Percentiles rank a stretch among this genome's conserved stretches.
Evolutionary conservation across 2,888 invertebrate species (phyloP).

Genomic region (Pseudanteris insignis): DNA sequence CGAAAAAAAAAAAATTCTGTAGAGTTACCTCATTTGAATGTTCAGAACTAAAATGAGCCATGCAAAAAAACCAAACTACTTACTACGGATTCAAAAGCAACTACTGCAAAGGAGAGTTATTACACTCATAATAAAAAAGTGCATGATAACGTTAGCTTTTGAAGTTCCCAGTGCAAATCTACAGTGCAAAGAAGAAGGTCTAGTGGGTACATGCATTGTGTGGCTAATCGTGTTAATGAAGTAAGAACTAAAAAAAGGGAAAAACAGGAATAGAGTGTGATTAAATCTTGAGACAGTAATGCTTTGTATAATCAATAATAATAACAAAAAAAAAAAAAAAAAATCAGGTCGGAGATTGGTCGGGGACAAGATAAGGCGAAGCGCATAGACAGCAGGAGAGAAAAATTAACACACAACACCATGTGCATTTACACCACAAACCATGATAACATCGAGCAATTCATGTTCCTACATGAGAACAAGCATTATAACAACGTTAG

Average conservation of each 20-base stretch:
- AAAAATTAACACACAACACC: too few relatives aligned
- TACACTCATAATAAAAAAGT: slow-evolving; percentile 26
- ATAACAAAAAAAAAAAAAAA: too few relatives aligned
- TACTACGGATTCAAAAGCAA: slow-evolving; percentile 44
- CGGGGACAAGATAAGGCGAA: slow-evolving; percentile 47
- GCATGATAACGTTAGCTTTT: slow-evolving; percentile 15
- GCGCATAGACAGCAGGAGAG: too few relatives aligned
- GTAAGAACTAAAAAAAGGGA: slow-evolving; percentile 8
- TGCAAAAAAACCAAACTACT: slow-evolving; percentile 34
- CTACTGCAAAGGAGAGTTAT: slow-evolving; percentile 31
- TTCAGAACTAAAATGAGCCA: slow-evolving; percentile 17
- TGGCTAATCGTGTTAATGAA: slow-evolving; percentile 43
- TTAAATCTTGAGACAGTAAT: slow-evolving; percentile 36
- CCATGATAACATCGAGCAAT: too few relatives aligned
- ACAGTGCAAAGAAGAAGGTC: slow-evolving; percentile 40
- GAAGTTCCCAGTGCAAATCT: slow-evolving; percentile 30
- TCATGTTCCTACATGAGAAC: too few relatives aligned
- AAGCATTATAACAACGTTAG: too few relatives aligned
- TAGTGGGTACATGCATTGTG: slow-evolving; percentile 43
- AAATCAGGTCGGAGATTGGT: slow-evolving; percentile 29
- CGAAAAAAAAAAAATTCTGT: too few relatives aligned
- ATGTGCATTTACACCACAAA: too few relatives aligned
- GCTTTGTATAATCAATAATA: slow-evolving; percentile 20
- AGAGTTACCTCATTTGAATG: slow-evolving; percentile 18
- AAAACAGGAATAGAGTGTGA: slow-evolving; percentile 49